Percentiles rank a stretch among this genome's conserved stretches.
Conservation (phyloP, 2,888 invertebrate species). For the Drosophila mettleri region DNA sequence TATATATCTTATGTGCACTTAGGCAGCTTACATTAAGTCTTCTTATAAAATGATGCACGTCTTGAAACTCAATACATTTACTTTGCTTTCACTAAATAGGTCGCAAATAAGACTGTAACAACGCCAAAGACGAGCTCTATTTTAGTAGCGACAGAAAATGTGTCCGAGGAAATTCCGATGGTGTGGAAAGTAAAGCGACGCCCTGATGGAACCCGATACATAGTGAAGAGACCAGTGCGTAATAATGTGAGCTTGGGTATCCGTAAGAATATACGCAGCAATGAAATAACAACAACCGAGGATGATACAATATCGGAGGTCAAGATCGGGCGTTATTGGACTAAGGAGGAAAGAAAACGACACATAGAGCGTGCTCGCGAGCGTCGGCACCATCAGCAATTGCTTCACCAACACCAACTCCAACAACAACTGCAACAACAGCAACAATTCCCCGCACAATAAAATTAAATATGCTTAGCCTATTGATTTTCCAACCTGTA, state of each 20-base stretch:
- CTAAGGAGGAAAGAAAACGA: conserved; percentile 90
- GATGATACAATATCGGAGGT: conserved; percentile 92
- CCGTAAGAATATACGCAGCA: conserved; percentile 84
- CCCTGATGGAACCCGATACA: conserved; percentile 91
- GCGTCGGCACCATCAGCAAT: conserved; percentile 85
- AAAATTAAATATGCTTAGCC: conserved; percentile 17
- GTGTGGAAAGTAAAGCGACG: conserved; percentile 92
- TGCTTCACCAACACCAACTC: conserved; percentile 28
- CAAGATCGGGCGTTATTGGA: conserved; percentile 91
- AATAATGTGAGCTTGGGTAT: conserved; percentile 89
- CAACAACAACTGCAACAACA: conserved; percentile 21
- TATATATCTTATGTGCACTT: too few relatives aligned
- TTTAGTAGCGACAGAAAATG: conserved; percentile 42
- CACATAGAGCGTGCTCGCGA: conserved; percentile 90
- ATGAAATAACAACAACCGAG: conserved; percentile 89
- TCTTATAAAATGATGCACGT: not conserved
- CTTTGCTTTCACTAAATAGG: conserved; percentile 34
- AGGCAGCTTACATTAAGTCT: not conserved
- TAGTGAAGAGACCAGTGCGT: conserved; percentile 89
- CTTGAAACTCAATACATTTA: not conserved
- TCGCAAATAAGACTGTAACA: conserved; percentile 51
- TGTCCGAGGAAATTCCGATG: conserved; percentile 84
- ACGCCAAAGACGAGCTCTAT: conserved; percentile 42
- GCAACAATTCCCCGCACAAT: conserved; percentile 26
- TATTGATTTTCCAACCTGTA: conserved; percentile 21